phyloP scores from a whole-genome alignment of 2,113 vertebrate species.

The Cinclus cinclus region DNA sequence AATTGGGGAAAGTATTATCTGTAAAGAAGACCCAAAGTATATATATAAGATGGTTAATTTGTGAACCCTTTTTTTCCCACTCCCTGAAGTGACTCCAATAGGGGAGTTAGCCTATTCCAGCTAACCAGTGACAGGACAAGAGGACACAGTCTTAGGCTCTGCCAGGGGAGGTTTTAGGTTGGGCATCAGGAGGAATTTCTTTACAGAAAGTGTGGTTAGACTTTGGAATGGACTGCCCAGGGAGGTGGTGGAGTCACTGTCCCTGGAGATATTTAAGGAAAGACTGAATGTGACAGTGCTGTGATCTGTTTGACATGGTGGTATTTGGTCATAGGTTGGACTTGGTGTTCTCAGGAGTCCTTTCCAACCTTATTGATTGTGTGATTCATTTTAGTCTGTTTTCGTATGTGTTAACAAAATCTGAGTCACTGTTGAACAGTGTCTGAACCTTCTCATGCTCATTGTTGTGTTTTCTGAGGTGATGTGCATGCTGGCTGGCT shows the following conservation, averaged over 20 bases:
- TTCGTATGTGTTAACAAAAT: neutral
- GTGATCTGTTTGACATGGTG: neutral
- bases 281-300: neutral
- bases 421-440: neutral
- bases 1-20: neutral
- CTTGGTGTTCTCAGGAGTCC: neutral
- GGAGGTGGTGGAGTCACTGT: neutral
- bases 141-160: neutral
- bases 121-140: neutral
- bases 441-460: neutral
- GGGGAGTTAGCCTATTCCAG: neutral
- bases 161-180: neutral
- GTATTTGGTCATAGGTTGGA: neutral
- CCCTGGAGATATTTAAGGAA: neutral
- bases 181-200: neutral
- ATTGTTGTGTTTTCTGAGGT: neutral
- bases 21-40: neutral
- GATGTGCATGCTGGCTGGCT: neutral
- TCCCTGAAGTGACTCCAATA: fast-evolving
- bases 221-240: neutral
- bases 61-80: neutral
- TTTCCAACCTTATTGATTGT: neutral
- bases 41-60: neutral
- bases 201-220: neutral
- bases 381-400: neutral